Evolutionary conservation across 2,113 vertebrate genomes (phyloP).

Genomic region (Ovis canadensis): DNA sequence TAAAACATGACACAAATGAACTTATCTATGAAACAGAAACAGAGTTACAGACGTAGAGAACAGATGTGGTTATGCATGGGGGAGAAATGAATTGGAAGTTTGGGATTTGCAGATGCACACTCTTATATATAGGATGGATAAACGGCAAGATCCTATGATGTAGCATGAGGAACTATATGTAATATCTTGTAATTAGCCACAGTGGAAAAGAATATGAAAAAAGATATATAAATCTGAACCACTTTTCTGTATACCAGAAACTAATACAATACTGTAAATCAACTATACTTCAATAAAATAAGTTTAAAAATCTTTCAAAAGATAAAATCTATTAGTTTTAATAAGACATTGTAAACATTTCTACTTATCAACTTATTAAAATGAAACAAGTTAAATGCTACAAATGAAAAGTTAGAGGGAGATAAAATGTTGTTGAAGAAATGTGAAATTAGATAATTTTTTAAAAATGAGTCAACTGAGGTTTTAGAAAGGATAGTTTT

Average conservation of each 20-base stretch:
- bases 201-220: not conserved
- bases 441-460: not conserved
- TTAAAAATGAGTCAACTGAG: slow-evolving; percentile 31
- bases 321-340: not conserved
- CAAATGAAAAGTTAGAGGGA: not conserved
- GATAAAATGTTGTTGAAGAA: not conserved
- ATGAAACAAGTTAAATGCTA: not conserved
- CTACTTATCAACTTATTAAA: not conserved
- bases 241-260: not conserved
- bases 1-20: not conserved
- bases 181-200: not conserved
- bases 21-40: not conserved
- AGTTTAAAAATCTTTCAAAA: not conserved
- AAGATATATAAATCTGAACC: not conserved
- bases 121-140: not conserved
- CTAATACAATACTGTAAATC: not conserved
- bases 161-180: not conserved
- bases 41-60: not conserved
- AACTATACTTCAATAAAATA: not conserved
- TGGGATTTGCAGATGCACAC: not conserved
- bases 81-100: not conserved
- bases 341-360: not conserved
- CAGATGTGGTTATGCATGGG: not conserved
- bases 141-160: not conserved
- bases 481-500: not conserved